A percentile compares a stretch with the other conserved stretches of the same genome.
phyloP scores from a whole-genome alignment of 1,140 invertebrate species.

The Stegodyphus dumicola region DNA sequence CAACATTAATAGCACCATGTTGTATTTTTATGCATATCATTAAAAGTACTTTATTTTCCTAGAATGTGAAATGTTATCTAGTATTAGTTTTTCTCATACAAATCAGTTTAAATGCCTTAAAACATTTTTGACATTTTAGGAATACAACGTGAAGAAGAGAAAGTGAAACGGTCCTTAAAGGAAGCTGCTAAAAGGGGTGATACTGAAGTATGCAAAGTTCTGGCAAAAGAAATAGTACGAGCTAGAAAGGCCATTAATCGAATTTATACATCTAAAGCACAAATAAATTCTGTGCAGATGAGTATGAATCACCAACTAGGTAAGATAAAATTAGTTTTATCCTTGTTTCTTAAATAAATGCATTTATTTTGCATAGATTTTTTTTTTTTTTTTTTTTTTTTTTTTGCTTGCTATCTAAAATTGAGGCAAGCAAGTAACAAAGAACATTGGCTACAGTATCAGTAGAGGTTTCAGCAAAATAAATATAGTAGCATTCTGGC shows the following conservation, averaged over 20 bases:
- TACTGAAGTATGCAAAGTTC: constrained; percentile 90
- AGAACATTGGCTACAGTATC: too few species aligned
- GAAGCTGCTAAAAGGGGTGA: constrained; percentile 97
- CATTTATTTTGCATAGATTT: background rate
- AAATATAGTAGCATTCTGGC: too few species aligned
- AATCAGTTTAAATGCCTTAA: constrained; percentile 1
- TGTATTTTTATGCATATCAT: too few species aligned
- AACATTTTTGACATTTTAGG: constrained; percentile 70
- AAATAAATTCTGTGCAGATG: constrained; percentile 95
- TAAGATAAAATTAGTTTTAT: constrained; percentile 68
- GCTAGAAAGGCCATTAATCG: constrained; percentile 90
- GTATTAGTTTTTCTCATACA: background rate
- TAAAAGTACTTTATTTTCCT: constrained; percentile 64
- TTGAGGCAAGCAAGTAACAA: too few species aligned
- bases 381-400: background rate
- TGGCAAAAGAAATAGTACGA: constrained; percentile 95
- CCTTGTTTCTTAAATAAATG: background rate
- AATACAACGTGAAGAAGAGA: constrained; percentile 97
- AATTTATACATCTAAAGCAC: constrained; percentile 96
- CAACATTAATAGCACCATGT: too few species aligned
- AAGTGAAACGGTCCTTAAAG: constrained; percentile 92
- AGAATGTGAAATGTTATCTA: constrained; percentile 2
- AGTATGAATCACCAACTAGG: constrained; percentile 98
- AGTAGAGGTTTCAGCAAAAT: too few species aligned
- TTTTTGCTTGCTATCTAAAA: background rate